A percentile compares a stretch with the other conserved stretches of the same genome.
Conservation (phyloP, 2,888 invertebrate species). For the Polia nebulosa region DNA sequence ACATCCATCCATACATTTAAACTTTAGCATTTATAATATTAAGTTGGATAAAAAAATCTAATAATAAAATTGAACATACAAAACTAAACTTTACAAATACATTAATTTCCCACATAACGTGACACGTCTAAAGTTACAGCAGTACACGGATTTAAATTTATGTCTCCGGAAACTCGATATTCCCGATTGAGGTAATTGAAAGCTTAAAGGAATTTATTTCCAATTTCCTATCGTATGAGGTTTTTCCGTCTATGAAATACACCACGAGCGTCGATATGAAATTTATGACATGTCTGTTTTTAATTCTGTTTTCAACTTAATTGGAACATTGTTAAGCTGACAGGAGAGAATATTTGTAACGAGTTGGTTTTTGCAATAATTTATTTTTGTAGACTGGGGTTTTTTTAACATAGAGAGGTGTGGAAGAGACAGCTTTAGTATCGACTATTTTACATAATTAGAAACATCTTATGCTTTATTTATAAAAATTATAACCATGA, state of each 20-base stretch:
- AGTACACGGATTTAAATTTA: slow-evolving; percentile 73
- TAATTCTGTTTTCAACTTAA: slow-evolving; percentile 68
- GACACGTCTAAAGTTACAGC: slow-evolving; percentile 57
- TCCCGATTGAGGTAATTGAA: slow-evolving; percentile 89
- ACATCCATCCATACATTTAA: no score
- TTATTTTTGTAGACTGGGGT: slow-evolving; percentile 11
- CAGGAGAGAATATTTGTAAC: slow-evolving; percentile 9
- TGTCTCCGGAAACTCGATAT: slow-evolving; percentile 82
- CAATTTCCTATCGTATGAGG: slow-evolving; percentile 88
- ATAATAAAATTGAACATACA: slow-evolving; percentile 4
- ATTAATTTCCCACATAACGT: slow-evolving; percentile 45
- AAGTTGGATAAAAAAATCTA: background rate
- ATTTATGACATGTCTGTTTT: slow-evolving; percentile 77
- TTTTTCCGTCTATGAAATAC: slow-evolving; percentile 82
- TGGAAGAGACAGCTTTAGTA: background rate
- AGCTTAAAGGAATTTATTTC: slow-evolving; percentile 90
- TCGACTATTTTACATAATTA: background rate
- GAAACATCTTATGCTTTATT: no score
- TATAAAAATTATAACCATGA: no score
- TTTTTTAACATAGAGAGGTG: background rate
- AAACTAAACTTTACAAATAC: slow-evolving; percentile 25
- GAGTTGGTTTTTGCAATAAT: slow-evolving; percentile 1
- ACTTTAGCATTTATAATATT: no score
- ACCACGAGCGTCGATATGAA: slow-evolving; percentile 72
- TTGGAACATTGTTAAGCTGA: slow-evolving; percentile 53